Percentiles rank a stretch among this genome's conserved stretches.
Conservation (phyloP, 2,113 vertebrate species). For the Psammodynastes pulverulentus region DNA sequence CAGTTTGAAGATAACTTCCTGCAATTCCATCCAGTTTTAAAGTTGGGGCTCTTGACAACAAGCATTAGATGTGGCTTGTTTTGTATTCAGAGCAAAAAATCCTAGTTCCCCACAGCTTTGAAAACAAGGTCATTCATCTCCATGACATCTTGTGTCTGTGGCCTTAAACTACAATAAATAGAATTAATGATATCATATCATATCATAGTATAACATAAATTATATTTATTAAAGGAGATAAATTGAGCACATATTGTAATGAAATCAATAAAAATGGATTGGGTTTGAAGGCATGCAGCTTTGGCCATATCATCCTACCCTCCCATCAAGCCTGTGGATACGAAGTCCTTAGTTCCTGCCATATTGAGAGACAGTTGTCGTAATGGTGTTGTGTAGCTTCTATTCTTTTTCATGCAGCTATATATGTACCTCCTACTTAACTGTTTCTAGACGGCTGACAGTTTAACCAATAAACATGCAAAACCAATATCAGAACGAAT, state of each 20-base stretch:
- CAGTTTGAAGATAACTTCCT: background rate
- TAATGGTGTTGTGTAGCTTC: background rate
- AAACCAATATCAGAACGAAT: background rate
- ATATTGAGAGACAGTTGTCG: background rate
- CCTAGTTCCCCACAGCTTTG: background rate
- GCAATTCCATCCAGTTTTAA: background rate
- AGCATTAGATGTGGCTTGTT: background rate
- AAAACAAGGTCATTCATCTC: background rate
- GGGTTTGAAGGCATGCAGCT: background rate
- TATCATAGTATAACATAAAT: background rate
- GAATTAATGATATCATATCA: background rate
- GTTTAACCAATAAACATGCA: background rate
- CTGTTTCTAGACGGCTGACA: background rate
- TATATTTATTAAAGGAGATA: background rate
- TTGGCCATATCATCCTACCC: background rate
- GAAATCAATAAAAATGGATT: background rate
- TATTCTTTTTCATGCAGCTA: background rate
- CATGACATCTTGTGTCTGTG: background rate
- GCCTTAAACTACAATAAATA: background rate
- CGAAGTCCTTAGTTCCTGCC: background rate
- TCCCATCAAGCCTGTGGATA: background rate
- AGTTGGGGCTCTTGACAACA: background rate
- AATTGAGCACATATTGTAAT: background rate
- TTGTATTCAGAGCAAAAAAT: background rate
- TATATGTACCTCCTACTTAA: background rate